Evolutionary conservation across 1,140 invertebrate species (phyloP).

Genomic region (Cotesia chilonis): DNA sequence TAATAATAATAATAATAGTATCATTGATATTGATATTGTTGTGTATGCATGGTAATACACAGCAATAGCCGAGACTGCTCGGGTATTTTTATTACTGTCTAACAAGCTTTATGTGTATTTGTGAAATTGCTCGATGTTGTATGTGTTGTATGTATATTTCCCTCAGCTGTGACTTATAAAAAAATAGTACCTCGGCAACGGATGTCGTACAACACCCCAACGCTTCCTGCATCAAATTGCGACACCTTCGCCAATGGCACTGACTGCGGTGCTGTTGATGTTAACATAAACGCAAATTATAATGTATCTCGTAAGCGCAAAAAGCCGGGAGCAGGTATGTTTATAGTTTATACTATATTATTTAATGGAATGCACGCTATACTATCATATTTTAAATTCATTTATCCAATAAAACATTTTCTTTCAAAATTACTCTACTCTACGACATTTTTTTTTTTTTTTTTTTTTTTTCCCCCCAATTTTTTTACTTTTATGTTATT

Average conservation of each 20-base stretch:
- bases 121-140: conserved; percentile 32
- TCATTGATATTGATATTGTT: conserved; percentile 38
- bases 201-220: conserved; percentile 47
- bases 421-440: background rate
- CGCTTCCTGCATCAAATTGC: conserved; percentile 35
- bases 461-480: too few species aligned
- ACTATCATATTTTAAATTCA: too few species aligned
- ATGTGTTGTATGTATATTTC: conserved; percentile 49
- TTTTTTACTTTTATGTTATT: too few species aligned
- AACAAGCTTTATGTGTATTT: conserved; percentile 29
- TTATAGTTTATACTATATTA: conserved; percentile 11
- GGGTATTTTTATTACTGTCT: background rate
- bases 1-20: conserved; percentile 1
- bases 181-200: conserved; percentile 62
- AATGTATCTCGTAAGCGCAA: conserved; percentile 76
- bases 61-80: background rate
- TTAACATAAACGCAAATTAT: conserved; percentile 48
- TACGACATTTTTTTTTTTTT: too few species aligned
- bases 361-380: conserved; percentile 29
- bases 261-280: conserved; percentile 32
- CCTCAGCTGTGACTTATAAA: conserved; percentile 65
- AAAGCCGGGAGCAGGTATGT: conserved; percentile 76
- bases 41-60: conserved; percentile 7
- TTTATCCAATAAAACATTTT: background rate
- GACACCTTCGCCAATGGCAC: conserved; percentile 29